Conservation (phyloP, 2,888 invertebrate species). For the Drosophila incognita region DNA sequence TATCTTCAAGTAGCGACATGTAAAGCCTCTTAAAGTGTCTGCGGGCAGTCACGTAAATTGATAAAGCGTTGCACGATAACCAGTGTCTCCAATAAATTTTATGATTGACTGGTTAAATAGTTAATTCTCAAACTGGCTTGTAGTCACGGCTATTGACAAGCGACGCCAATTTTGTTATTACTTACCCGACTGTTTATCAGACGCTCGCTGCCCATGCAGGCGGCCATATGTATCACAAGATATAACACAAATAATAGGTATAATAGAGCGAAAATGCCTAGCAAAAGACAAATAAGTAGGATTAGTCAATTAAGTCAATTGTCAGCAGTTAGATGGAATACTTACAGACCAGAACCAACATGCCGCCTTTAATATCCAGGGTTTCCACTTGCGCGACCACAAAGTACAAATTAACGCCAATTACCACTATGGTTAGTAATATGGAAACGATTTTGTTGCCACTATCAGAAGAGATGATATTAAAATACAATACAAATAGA, state of each 20-base stretch:
- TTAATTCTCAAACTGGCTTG: constrained; percentile 25
- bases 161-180: constrained; percentile 36
- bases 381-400: constrained; percentile 88
- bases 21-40: constrained; percentile 30
- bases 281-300: constrained; percentile 7
- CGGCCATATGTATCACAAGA: constrained; percentile 90
- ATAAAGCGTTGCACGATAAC: constrained; percentile 52
- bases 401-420: constrained; percentile 92
- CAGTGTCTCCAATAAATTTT: constrained; percentile 31
- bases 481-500: background rate
- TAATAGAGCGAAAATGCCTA: constrained; percentile 87
- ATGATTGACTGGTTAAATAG: constrained; percentile 39
- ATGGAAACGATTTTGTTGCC: constrained; percentile 89
- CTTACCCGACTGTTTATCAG: constrained; percentile 86
- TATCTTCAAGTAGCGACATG: constrained; percentile 37
- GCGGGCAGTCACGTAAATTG: constrained; percentile 68
- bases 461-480: constrained; percentile 85
- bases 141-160: constrained; percentile 52
- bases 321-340: constrained; percentile 1
- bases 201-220: constrained; percentile 88
- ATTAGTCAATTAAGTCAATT: constrained; percentile 4
- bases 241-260: constrained; percentile 91
- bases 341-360: constrained; percentile 85
- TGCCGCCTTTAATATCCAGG: constrained; percentile 84
- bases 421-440: constrained; percentile 89